These are phyloP conservation scores for Caenorhabditis sp. DNA, from an alignment of 2,888 invertebrate species.

Conservation along the genomic window DNA sequence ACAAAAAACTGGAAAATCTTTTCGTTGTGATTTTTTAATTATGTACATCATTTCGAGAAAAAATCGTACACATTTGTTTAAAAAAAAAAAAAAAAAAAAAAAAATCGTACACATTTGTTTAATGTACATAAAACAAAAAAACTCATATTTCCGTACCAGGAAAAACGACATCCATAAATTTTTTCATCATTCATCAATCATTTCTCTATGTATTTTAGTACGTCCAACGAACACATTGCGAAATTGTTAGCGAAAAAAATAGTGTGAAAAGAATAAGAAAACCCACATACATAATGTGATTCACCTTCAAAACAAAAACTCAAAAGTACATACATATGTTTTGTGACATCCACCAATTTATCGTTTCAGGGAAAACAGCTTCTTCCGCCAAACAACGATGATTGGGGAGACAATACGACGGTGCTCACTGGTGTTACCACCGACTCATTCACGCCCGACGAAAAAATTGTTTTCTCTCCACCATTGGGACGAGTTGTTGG, in stretches of 20 bases:
- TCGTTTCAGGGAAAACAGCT: slow-evolving; percentile 46
- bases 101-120: background rate
- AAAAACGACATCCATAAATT: too few relatives aligned
- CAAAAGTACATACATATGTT: background rate
- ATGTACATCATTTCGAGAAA: background rate
- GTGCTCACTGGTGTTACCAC: slow-evolving; percentile 66
- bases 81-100: too few relatives aligned
- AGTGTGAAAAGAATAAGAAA: background rate
- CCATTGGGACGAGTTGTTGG: slow-evolving; percentile 50
- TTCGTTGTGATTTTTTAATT: too few relatives aligned
- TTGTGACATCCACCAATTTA: background rate
- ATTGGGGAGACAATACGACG: slow-evolving; percentile 68
- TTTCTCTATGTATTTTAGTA: too few relatives aligned
- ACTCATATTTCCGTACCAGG: too few relatives aligned
- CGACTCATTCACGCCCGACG: slow-evolving; percentile 60
- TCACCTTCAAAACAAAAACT: too few relatives aligned
- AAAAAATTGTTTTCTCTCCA: slow-evolving; percentile 47
- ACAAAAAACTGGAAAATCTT: too few relatives aligned
- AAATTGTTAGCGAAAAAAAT: background rate
- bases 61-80: too few relatives aligned
- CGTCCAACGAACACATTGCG: background rate
- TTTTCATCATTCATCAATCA: too few relatives aligned
- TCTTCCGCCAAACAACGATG: slow-evolving; percentile 43
- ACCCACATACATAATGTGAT: background rate
- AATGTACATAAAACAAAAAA: too few relatives aligned